Evolutionary conservation across 2,888 invertebrate species (phyloP).

Genomic region (Drosophila anomelani): DNA sequence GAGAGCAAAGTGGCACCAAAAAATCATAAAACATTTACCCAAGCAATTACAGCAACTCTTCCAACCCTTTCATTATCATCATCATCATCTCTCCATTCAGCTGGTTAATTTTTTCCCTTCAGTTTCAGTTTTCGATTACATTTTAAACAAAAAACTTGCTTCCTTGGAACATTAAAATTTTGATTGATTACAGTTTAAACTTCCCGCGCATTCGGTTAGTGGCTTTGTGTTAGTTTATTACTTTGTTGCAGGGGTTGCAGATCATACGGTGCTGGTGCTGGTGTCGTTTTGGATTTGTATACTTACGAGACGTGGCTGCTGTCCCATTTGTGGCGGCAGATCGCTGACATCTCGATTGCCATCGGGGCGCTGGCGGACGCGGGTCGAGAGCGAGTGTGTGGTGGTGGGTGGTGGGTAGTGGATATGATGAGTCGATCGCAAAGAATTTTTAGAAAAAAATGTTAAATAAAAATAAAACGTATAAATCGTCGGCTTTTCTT

Average conservation of each 20-base stretch:
- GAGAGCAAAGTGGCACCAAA: neutral
- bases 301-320: slow-evolving; percentile 80
- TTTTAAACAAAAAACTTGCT: slow-evolving; percentile 6
- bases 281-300: slow-evolving; percentile 58
- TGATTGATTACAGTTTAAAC: slow-evolving; percentile 10
- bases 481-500: slow-evolving; percentile 54
- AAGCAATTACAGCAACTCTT: slow-evolving; percentile 33
- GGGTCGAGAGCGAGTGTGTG: slow-evolving; percentile 35
- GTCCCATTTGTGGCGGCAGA: slow-evolving; percentile 79
- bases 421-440: slow-evolving; percentile 77
- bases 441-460: slow-evolving; percentile 54
- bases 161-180: slow-evolving; percentile 17
- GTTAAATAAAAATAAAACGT: slow-evolving; percentile 43
- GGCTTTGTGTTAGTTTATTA: slow-evolving; percentile 29
- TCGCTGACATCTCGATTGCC: slow-evolving; percentile 82
- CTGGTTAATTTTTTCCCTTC: neutral
- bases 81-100: slow-evolving; percentile 6
- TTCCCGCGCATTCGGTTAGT: slow-evolving; percentile 18
- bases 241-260: slow-evolving; percentile 10
- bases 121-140: slow-evolving; percentile 4
- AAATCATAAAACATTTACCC: slow-evolving; percentile 45
- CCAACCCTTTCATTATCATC: neutral
- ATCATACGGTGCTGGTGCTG: slow-evolving; percentile 71
- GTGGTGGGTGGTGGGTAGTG: slow-evolving; percentile 63
- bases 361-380: slow-evolving; percentile 74